Conservation (phyloP, 1,140 invertebrate species). For the Zaprionus davidi region DNA sequence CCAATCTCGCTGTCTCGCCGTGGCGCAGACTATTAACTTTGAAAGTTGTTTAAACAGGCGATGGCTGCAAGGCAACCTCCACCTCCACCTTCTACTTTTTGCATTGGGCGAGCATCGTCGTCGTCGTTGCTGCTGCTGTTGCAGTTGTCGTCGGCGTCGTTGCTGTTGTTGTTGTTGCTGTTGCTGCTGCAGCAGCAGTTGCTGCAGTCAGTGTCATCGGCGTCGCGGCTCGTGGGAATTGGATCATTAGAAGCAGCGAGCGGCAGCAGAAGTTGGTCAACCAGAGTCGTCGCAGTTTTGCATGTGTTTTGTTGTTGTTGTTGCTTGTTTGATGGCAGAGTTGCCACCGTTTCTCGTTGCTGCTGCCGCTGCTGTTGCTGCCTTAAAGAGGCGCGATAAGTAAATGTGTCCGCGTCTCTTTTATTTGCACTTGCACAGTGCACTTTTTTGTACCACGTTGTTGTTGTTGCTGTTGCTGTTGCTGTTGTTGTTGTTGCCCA, state of each 20-base stretch:
- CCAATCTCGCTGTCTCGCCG: constrained; percentile 68
- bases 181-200: constrained; percentile 34
- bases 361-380: constrained; percentile 37
- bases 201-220: constrained; percentile 77
- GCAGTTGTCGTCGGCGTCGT: constrained; percentile 15
- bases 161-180: constrained; percentile 38
- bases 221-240: constrained; percentile 79
- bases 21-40: constrained; percentile 81
- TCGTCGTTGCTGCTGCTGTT: constrained; percentile 27
- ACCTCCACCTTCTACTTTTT: constrained; percentile 82
- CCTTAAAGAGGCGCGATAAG: constrained; percentile 80
- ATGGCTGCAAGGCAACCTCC: constrained; percentile 62
- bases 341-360: constrained; percentile 71
- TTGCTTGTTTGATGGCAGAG: constrained; percentile 44
- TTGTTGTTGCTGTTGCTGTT: constrained; percentile 10
- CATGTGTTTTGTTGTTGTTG: constrained; percentile 35
- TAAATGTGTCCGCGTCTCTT: constrained; percentile 80
- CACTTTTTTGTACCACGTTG: constrained; percentile 48
- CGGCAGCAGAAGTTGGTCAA: constrained; percentile 76
- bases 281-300: constrained; percentile 55
- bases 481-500: constrained; percentile 31
- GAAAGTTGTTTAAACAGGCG: constrained; percentile 82
- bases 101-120: constrained; percentile 72
- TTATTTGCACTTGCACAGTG: constrained; percentile 80
- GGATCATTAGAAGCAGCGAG: constrained; percentile 79